Percentiles rank a stretch among this genome's conserved stretches.
Conservation (phyloP, 2,888 invertebrate species). For the Ethmia dodecea region DNA sequence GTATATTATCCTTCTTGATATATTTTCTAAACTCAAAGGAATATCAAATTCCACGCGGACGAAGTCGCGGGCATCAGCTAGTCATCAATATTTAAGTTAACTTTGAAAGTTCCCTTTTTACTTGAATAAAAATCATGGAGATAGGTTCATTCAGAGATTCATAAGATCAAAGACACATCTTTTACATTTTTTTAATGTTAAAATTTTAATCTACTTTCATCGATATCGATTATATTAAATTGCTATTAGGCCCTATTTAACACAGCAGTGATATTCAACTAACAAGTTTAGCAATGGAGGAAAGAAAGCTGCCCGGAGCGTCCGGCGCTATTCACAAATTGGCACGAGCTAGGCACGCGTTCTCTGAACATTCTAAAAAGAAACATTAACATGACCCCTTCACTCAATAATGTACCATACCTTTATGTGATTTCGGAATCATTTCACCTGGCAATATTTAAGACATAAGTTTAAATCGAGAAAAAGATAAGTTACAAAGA, state of each 20-base stretch:
- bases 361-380: conserved; percentile 23
- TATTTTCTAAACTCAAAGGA: too few relatives aligned
- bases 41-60: too few relatives aligned
- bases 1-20: too few relatives aligned
- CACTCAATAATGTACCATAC: not conserved
- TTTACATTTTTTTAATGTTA: too few relatives aligned
- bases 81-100: too few relatives aligned
- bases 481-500: conserved; percentile 50
- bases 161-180: too few relatives aligned
- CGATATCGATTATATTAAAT: conserved; percentile 10
- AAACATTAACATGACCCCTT: conserved; percentile 20
- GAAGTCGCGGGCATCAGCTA: too few relatives aligned
- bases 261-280: conserved; percentile 64
- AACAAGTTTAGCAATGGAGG: conserved; percentile 71
- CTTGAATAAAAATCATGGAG: too few relatives aligned
- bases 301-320: conserved; percentile 72
- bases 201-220: conserved; percentile 6
- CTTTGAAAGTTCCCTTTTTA: too few relatives aligned
- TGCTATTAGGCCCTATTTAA: conserved; percentile 44
- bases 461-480: conserved; percentile 18
- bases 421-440: conserved; percentile 9
- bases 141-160: too few relatives aligned
- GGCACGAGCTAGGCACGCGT: conserved; percentile 74
- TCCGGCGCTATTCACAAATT: conserved; percentile 74
- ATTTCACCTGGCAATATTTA: conserved; percentile 16